A percentile compares a stretch with the other conserved stretches of the same genome.
Evolutionary conservation across 2,113 vertebrate genomes (phyloP).

Genomic region (Cheilinus undulatus): DNA sequence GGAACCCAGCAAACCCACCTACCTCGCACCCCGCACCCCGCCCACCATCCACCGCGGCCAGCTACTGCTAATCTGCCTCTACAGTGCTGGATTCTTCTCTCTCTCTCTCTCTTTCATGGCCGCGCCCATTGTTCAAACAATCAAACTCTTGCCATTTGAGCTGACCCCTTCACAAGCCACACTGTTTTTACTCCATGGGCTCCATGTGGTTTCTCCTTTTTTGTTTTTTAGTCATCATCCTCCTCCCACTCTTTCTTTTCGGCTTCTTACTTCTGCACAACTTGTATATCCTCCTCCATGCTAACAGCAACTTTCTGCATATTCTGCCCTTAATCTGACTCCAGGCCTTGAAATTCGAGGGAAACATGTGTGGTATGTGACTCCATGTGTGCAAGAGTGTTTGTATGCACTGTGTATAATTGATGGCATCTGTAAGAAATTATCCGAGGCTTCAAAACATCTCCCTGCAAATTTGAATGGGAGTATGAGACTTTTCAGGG

Average conservation of each 20-base stretch:
- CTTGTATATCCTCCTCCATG: constrained; percentile 38
- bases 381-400: constrained; percentile 41
- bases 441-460: constrained; percentile 66
- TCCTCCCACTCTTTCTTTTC: constrained; percentile 12
- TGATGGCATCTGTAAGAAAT: constrained; percentile 66
- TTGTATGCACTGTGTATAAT: constrained; percentile 59
- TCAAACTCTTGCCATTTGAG: constrained; percentile 28
- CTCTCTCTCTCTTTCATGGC: constrained; percentile 27
- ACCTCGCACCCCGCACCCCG: constrained; percentile 27
- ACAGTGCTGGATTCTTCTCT: constrained; percentile 33
- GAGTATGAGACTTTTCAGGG: constrained; percentile 49
- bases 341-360: constrained; percentile 48
- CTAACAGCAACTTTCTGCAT: constrained; percentile 41
- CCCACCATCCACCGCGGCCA: background rate
- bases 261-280: constrained; percentile 26
- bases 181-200: constrained; percentile 42
- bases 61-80: constrained; percentile 54
- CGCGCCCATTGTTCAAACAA: constrained; percentile 67
- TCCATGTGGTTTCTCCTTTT: constrained; percentile 45
- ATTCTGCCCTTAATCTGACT: constrained; percentile 52
- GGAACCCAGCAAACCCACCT: constrained; percentile 36
- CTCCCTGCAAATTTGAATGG: constrained; percentile 56
- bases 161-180: constrained; percentile 28
- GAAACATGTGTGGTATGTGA: constrained; percentile 67
- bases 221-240: constrained; percentile 21